phyloP scores from a whole-genome alignment of 2,797 vertebrate genomes.

The Sitta carolinensis region DNA sequence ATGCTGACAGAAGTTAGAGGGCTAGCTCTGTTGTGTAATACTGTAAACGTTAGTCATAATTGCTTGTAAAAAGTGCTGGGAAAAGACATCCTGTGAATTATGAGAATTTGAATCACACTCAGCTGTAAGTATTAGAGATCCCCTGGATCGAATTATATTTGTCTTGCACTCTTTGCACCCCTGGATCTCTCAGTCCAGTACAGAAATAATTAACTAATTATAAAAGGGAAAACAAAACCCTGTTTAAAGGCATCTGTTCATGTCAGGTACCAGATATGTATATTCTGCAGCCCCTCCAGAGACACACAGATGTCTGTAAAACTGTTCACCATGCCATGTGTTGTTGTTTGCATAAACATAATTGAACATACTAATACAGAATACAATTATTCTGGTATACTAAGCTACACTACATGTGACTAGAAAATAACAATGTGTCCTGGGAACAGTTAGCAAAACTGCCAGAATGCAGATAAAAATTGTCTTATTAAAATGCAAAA shows the following conservation, averaged over 20 bases:
- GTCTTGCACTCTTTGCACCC: background rate
- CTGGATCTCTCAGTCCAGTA: background rate
- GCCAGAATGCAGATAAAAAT: slow-evolving; percentile 55
- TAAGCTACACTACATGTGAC: slow-evolving; percentile 19
- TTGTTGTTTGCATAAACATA: slow-evolving; percentile 33
- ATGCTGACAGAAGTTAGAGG: background rate
- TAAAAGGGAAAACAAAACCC: background rate
- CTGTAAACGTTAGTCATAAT: background rate
- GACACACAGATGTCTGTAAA: background rate
- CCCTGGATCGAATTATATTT: background rate
- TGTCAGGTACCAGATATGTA: background rate
- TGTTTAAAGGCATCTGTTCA: background rate
- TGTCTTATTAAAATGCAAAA: slow-evolving; percentile 60
- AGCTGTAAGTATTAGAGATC: background rate
- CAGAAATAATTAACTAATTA: background rate
- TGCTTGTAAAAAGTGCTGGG: background rate
- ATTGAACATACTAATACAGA: slow-evolving; percentile 2
- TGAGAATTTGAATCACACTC: background rate
- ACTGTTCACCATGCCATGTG: background rate
- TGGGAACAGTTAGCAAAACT: slow-evolving; percentile 65
- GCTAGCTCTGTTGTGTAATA: background rate
- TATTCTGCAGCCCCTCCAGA: background rate
- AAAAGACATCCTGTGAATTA: background rate
- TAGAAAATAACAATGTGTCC: slow-evolving; percentile 52
- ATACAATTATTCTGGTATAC: slow-evolving; percentile 18